These are phyloP conservation scores for Clarias platycephalus DNA, from an alignment of 2,797 vertebrate genomes.

Conservation along the genomic window DNA sequence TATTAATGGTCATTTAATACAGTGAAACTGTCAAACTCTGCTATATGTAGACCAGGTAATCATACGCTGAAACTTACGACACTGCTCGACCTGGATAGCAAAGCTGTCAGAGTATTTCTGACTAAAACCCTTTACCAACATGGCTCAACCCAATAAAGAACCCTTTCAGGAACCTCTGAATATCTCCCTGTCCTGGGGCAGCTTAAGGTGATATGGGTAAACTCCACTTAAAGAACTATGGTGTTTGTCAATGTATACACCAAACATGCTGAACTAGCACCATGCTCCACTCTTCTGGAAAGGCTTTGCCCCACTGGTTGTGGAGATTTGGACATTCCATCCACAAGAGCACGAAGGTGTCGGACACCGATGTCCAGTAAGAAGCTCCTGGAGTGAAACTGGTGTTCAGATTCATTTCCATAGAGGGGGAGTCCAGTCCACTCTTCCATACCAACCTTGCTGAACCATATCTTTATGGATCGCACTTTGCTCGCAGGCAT, in stretches of 20 bases:
- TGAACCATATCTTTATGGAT: neutral
- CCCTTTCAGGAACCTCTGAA: neutral
- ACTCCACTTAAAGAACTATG: neutral
- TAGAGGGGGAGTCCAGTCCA: neutral
- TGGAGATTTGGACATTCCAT: neutral
- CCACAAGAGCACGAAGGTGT: neutral
- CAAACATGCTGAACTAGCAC: neutral
- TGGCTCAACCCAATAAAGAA: neutral
- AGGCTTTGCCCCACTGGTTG: neutral
- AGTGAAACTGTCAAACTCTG: neutral
- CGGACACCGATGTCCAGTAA: neutral
- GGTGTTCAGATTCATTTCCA: neutral
- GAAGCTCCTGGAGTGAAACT: neutral
- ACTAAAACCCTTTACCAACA: neutral
- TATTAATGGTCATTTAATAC: slow-evolving; percentile 3
- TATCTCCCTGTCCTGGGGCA: neutral
- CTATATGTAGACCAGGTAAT: neutral
- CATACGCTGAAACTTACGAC: neutral
- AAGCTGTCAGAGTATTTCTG: neutral
- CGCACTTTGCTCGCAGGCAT: neutral
- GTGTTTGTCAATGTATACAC: neutral
- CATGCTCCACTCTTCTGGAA: no score
- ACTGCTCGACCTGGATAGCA: neutral
- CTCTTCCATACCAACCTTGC: neutral
- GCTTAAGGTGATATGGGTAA: neutral